Conservation (phyloP, 2,888 invertebrate species). For the Cordilura impudica region DNA sequence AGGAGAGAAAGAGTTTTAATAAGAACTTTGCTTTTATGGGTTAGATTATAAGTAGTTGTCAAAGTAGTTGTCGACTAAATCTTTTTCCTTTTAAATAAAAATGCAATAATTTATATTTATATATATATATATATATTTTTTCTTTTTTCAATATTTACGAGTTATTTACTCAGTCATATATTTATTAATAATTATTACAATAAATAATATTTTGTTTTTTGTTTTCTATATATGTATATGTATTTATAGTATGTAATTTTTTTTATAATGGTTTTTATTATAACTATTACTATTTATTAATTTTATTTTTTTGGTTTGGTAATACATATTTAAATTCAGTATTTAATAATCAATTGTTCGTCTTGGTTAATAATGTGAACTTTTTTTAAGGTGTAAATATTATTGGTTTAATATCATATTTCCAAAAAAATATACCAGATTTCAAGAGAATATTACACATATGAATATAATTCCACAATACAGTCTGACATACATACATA, state of each 20-base stretch:
- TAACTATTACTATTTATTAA: slow-evolving; percentile 16
- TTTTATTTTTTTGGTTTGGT: slow-evolving; percentile 24
- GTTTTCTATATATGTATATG: slow-evolving; percentile 39
- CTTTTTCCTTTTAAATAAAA: slow-evolving; percentile 6
- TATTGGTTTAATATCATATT: slow-evolving; percentile 9
- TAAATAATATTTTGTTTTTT: slow-evolving; percentile 48
- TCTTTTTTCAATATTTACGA: slow-evolving; percentile 72
- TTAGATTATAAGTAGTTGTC: no score
- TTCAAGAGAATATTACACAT: background rate
- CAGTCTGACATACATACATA: slow-evolving; percentile 7
- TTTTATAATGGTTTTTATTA: slow-evolving; percentile 14
- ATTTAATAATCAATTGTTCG: background rate
- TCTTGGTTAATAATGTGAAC: slow-evolving; percentile 7
- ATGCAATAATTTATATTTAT: slow-evolving; percentile 26
- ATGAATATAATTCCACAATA: background rate
- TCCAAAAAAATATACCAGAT: slow-evolving; percentile 3
- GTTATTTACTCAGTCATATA: slow-evolving; percentile 76
- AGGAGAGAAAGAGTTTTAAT: no score
- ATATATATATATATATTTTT: slow-evolving; percentile 30
- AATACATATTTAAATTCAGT: slow-evolving; percentile 25
- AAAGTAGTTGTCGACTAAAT: no score
- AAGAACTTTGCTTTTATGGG: no score
- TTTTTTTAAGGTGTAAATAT: background rate
- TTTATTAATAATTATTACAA: slow-evolving; percentile 63
- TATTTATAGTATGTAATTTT: slow-evolving; percentile 44